Conservation (phyloP, 2,113 vertebrate species). For the rabbit (Oryctolagus cuniculus) region mOryCun1.1 NC_091436.1:34665501-34666000, state of each 20-base stretch:
- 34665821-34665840: neutral
- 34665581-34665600: neutral
- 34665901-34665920: too few species aligned
- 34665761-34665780: neutral
- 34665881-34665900: neutral
- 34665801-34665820: neutral
- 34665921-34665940: too few species aligned
- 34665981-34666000: too few species aligned
- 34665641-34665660: neutral
- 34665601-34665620: neutral
- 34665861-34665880: neutral
- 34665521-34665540: neutral
- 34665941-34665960: too few species aligned
- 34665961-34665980: too few species aligned
- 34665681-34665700: neutral
- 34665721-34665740: neutral
- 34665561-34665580: neutral
- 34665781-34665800: neutral
- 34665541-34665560: neutral
- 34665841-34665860: neutral
- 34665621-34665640: constrained; percentile 2
- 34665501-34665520: neutral
- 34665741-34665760: constrained; percentile 4
- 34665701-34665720: neutral
- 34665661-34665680: neutral